Percentiles rank a stretch among this genome's conserved stretches.
These are phyloP conservation scores for Elymnias hypermnestra DNA, from an alignment of 1,140 invertebrate species.

Conservation along the genomic window DNA sequence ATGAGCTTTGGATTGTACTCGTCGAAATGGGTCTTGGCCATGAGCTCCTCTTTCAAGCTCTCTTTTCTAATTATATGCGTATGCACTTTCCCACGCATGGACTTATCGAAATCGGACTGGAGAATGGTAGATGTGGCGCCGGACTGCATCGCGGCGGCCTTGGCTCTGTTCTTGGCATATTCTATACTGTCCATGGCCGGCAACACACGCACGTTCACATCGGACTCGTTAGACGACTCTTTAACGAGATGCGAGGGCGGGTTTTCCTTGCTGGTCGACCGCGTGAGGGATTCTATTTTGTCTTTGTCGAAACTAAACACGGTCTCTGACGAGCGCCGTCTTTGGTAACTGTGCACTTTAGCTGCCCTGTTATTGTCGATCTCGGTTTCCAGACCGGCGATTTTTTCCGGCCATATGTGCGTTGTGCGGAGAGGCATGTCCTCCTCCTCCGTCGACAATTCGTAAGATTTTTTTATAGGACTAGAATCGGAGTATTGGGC, in stretches of 20 bases:
- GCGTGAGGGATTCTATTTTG: conserved; percentile 81
- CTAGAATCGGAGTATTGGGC: conserved; percentile 63
- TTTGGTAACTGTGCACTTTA: conserved; percentile 68
- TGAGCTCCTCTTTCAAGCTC: conserved; percentile 78
- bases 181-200: conserved; percentile 77
- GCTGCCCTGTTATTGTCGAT: conserved; percentile 63
- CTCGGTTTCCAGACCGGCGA: conserved; percentile 74
- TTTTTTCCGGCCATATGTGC: conserved; percentile 78
- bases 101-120: conserved; percentile 79
- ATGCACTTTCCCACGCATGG: conserved; percentile 74
- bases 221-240: conserved; percentile 77
- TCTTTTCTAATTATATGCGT: conserved; percentile 75
- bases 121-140: conserved; percentile 55
- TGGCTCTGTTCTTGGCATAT: conserved; percentile 72
- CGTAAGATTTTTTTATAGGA: conserved; percentile 56
- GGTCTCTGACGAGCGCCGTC: conserved; percentile 77
- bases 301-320: conserved; percentile 84
- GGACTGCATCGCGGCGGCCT: conserved; percentile 47
- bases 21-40: conserved; percentile 80
- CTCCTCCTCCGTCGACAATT: conserved; percentile 64
- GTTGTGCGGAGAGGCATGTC: conserved; percentile 58
- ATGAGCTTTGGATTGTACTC: conserved; percentile 78
- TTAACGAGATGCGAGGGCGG: conserved; percentile 62
- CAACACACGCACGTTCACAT: conserved; percentile 68
- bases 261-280: conserved; percentile 69